phyloP scores from a whole-genome alignment of 1,140 invertebrate species.

The Brachionus angularis region DNA sequence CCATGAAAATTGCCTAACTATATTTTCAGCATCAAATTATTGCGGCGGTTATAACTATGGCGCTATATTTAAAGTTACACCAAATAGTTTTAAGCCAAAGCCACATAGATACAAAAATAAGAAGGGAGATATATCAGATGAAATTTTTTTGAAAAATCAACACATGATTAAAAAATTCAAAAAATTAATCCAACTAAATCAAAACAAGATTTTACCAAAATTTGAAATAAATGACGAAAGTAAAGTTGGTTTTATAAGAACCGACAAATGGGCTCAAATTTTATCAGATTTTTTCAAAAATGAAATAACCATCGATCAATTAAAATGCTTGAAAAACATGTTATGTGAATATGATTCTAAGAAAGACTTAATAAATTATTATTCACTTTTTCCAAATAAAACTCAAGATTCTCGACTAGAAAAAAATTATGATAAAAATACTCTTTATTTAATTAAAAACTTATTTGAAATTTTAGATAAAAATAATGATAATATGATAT shows the following conservation, averaged over 20 bases:
- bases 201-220: not conserved
- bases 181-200: not conserved
- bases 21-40: conserved; percentile 34
- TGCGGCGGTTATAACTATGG: conserved; percentile 29
- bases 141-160: not conserved
- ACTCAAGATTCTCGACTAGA: not conserved
- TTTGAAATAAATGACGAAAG: not conserved
- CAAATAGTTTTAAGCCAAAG: not conserved
- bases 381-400: not conserved
- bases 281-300: conserved; percentile 14
- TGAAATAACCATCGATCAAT: not conserved
- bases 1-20: conserved; percentile 23
- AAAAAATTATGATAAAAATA: conserved; percentile 10
- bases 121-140: conserved; percentile 1
- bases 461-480: conserved; percentile 5
- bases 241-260: not conserved
- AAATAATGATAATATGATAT: conserved; percentile 21
- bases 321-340: not conserved
- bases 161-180: conserved; percentile 2
- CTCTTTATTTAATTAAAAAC: not conserved
- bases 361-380: conserved; percentile 7
- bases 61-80: conserved; percentile 11
- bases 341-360: conserved; percentile 21
- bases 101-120: conserved; percentile 32
- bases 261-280: not conserved